These are phyloP conservation scores for Caenorhabditis wallacei DNA, from an alignment of 2,888 invertebrate genomes.

Conservation along the genomic window DNA sequence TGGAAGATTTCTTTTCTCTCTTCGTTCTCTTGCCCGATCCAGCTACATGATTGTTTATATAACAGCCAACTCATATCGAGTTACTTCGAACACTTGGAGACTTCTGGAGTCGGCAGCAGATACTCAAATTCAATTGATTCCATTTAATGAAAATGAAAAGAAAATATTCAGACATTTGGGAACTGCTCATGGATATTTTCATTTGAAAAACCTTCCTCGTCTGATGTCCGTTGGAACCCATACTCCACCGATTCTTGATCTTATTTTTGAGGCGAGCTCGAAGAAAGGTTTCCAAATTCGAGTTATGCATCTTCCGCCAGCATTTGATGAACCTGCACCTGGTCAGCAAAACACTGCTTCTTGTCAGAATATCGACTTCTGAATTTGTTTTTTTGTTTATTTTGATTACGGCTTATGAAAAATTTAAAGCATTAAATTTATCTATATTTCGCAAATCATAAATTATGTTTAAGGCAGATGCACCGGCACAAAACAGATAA, in stretches of 20 bases:
- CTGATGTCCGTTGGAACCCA: slow-evolving; percentile 59
- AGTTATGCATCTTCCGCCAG: slow-evolving; percentile 63
- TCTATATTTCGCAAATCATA: slow-evolving; percentile 3
- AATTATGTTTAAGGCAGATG: slow-evolving; percentile 26
- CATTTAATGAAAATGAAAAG: slow-evolving; percentile 59
- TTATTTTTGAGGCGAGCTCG: slow-evolving; percentile 57
- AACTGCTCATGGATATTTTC: slow-evolving; percentile 57
- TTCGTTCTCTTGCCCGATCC: slow-evolving; percentile 34
- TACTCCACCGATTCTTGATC: slow-evolving; percentile 62
- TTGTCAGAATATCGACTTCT: slow-evolving; percentile 60
- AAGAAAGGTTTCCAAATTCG: slow-evolving; percentile 59
- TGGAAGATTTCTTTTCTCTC: slow-evolving; percentile 38
- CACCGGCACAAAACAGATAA: background rate
- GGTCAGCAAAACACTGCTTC: slow-evolving; percentile 20
- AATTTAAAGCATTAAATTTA: background rate
- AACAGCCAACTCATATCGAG: slow-evolving; percentile 35
- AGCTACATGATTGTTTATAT: slow-evolving; percentile 58
- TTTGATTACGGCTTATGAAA: background rate
- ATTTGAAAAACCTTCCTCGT: slow-evolving; percentile 43
- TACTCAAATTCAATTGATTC: slow-evolving; percentile 45
- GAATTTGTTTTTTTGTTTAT: slow-evolving; percentile 8
- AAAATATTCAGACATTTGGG: slow-evolving; percentile 60
- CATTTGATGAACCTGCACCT: slow-evolving; percentile 53
- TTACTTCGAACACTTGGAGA: slow-evolving; percentile 26
- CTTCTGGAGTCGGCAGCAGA: slow-evolving; percentile 44